Base-by-base conservation (phyloP, 2,113 vertebrate genomes). In the Orycteropus afer region DNA sequence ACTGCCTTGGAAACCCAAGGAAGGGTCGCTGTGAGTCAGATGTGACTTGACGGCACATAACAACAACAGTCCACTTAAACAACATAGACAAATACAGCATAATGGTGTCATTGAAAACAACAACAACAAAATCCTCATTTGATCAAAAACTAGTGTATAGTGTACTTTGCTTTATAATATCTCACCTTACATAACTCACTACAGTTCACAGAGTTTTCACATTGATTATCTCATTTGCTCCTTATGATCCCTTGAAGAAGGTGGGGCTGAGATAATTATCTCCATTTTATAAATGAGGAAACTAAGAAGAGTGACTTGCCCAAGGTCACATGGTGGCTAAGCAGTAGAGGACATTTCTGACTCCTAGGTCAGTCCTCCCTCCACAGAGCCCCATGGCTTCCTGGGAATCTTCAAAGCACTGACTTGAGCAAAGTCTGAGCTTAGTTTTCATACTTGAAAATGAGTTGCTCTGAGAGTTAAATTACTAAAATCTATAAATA, bases 381-480 rank as follows among this genome's bases (percentile, higher is more conserved):
- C 17, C 22, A 42, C 25, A 61, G 53, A 84, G 25, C 40, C 20
- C 15, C 2, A 0, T 27, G n/a, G 22, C 11, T 1, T 63, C 51
- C 18, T 20, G 14, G 81, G 40, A 45, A 2, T 55, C 47, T 59
- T 71, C 45, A 69, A 10, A 29, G 59, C 5, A 29, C 12, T 29
- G 40, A 40, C 34, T 74, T 25, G 23, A 77, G 59, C 91, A 81
- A n/a, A 59, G 51, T 42, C 73, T 81, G 65, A 93, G 20, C 65
- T 84, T 40, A 37, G 45, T 73, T 91, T 89, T 45, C 76, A 74
- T 93, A 82, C 32, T 55, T 92, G 32, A 61, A 88, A 6, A 37
- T 71, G 9, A 18, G 40, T n/a, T 87, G 34, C 29, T 94, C 83
- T 80, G 23, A 79, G 42, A 74, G 51, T 47, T 86, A 73, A 86